Evolutionary conservation across 1,140 invertebrate species (phyloP), one percentile per base, ranked within the genome.

Genomic region (Caenorhabditis elegans): DNA sequence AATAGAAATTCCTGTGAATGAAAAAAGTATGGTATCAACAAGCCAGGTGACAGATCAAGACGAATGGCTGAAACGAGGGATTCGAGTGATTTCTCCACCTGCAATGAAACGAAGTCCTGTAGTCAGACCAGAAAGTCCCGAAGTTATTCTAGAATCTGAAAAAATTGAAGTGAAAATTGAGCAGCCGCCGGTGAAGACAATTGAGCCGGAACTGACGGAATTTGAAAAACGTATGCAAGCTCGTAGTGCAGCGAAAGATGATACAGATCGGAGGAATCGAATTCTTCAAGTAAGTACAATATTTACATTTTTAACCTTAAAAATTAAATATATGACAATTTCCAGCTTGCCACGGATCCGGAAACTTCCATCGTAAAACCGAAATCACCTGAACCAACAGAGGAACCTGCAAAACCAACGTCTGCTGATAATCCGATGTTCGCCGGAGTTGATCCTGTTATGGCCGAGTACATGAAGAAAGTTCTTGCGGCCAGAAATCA

Each of bases 381-480:
- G n/a, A n/a, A n/a, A n/a, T 10, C 10, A 31, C 22, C 17, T 1
- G 13, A 43, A 24, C 10, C 5, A 24, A 4, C 2, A 15, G 36
- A 77, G 19, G 15, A 31, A 77, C 11, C 75, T 49, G n/a, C 15
- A 5, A 26, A 77, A 77, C 43, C 43, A 3, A 47, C 46, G 10
- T 31, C 26, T 48, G 24, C 46, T 17, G 26, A 77, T 31, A 47
- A 55, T 36, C 34, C 49, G 6, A 78, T 53, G 47, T 39, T 53
- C 24, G n/a, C 47, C 17, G 77, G 77, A 39, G 49, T 78, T 31
- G 77, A 78, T 78, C 77, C 77, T 28, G 26, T 78, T 28, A 78
- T 78, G 77, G 77, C 77, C 39, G 47, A 78, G 10, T 78, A 78
- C 19, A 78, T 78, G 77, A 78, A 49, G 26, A 49, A 51, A 51